Percentiles rank a stretch among this genome's conserved stretches.
Evolutionary conservation across 2,797 vertebrate species (phyloP).

Genomic region (Acrossocheilus fasciatus): DNA sequence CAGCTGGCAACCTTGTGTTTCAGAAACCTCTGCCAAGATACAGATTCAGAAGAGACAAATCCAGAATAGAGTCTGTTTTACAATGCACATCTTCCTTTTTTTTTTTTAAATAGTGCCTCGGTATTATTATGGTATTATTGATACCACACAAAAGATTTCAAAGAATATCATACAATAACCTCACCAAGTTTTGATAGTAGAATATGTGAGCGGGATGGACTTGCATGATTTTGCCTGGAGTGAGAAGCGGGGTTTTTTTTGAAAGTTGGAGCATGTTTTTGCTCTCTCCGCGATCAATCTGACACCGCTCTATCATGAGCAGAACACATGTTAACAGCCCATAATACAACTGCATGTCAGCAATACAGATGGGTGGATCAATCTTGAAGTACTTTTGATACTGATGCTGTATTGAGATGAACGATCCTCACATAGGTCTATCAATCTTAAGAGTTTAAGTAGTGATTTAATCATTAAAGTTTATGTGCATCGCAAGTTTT

Average conservation of each 20-base stretch:
- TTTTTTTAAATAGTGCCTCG: neutral
- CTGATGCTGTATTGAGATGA: neutral
- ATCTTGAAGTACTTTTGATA: slow-evolving; percentile 4
- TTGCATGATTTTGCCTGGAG: neutral
- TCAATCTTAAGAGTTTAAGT: neutral
- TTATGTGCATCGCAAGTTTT: neutral
- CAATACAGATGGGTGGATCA: neutral
- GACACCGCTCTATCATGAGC: neutral
- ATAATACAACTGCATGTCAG: slow-evolving; percentile 15
- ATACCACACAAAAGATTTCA: slow-evolving; percentile 10
- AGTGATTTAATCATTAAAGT: neutral
- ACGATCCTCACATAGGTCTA: neutral
- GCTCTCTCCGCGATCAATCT: neutral
- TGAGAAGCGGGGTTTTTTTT: neutral
- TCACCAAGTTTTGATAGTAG: neutral
- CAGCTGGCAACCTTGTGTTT: slow-evolving; percentile 17
- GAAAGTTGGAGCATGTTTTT: slow-evolving; percentile 2
- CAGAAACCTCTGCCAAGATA: slow-evolving; percentile 17
- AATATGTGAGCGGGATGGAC: neutral
- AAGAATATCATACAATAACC: neutral
- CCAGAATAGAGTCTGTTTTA: slow-evolving; percentile 1
- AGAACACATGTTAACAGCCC: slow-evolving; percentile 19
- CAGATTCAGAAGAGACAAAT: slow-evolving; percentile 18
- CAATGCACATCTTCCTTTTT: neutral
- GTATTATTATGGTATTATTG: neutral